A percentile compares a stretch with the other conserved stretches of the same genome.
These are phyloP conservation scores for Netta rufina DNA, from an alignment of 2,797 vertebrate species.

Conservation along the genomic window DNA sequence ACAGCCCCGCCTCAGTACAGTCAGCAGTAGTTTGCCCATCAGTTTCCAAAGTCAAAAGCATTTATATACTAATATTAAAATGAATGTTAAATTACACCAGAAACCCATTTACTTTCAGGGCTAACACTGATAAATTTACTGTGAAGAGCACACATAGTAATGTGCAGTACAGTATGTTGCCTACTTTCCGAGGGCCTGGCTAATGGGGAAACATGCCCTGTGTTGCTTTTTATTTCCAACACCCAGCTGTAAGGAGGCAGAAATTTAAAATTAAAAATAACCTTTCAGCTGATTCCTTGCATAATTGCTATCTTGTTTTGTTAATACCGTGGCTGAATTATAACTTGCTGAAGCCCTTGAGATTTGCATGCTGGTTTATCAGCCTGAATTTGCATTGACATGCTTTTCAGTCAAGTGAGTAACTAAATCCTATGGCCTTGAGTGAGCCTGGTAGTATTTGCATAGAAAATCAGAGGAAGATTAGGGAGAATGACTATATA, in stretches of 20 bases:
- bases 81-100: constrained; percentile 22
- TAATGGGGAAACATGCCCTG: constrained; percentile 12
- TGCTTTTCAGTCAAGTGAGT: constrained; percentile 76
- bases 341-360: constrained; percentile 71
- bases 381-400: constrained; percentile 74
- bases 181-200: constrained; percentile 9
- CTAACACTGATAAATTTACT: constrained; percentile 13
- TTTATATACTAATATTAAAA: constrained; percentile 39
- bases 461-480: constrained; percentile 71
- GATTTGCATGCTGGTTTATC: constrained; percentile 72
- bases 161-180: not conserved
- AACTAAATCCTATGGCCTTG: constrained; percentile 72
- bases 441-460: constrained; percentile 70
- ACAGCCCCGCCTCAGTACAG: not conserved
- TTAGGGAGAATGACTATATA: constrained; percentile 52
- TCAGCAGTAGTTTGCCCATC: constrained; percentile 26
- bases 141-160: constrained; percentile 11
- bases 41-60: constrained; percentile 33
- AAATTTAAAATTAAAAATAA: constrained; percentile 79
- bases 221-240: constrained; percentile 50
- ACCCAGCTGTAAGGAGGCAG: constrained; percentile 56
- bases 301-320: constrained; percentile 79
- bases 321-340: constrained; percentile 74
- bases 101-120: constrained; percentile 36
- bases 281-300: constrained; percentile 71